phyloP scores from a whole-genome alignment of 2,797 vertebrate genomes.

The Sardinella longiceps region DNA sequence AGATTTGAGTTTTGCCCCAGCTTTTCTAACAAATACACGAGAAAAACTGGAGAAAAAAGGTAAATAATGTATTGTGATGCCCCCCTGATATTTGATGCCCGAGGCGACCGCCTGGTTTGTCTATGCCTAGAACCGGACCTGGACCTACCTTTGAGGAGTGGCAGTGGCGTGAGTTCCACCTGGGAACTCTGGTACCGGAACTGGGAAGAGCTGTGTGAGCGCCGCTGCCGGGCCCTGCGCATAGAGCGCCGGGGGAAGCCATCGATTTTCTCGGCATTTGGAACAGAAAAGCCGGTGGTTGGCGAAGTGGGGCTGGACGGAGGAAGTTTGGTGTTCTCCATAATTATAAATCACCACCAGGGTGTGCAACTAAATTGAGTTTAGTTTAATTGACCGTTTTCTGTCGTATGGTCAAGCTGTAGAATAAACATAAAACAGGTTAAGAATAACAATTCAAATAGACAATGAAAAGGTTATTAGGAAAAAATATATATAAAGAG shows the following conservation, averaged over 20 bases:
- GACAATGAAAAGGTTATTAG: neutral
- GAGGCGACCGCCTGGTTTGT: no score
- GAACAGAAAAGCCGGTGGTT: slow-evolving; percentile 86
- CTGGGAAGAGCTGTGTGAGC: slow-evolving; percentile 93
- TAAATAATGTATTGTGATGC: no score
- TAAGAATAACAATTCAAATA: no score
- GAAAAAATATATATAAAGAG: no score
- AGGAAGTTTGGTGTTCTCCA: slow-evolving; percentile 85
- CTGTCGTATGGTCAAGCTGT: slow-evolving; percentile 1
- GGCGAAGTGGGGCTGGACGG: slow-evolving; percentile 90
- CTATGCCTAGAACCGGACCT: neutral
- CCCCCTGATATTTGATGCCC: no score
- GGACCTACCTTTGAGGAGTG: slow-evolving; percentile 89
- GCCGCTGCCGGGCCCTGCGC: slow-evolving; percentile 86
- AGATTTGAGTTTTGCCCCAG: no score
- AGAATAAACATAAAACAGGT: neutral
- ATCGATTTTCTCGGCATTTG: slow-evolving; percentile 91
- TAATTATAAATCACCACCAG: slow-evolving; percentile 51
- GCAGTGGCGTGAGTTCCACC: slow-evolving; percentile 90
- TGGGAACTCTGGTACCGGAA: slow-evolving; percentile 95
- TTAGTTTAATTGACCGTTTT: neutral
- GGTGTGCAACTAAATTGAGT: neutral
- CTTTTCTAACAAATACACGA: no score
- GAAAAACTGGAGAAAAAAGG: no score
- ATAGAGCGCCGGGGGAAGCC: slow-evolving; percentile 91